phyloP scores from a whole-genome alignment of 2,113 vertebrate species.

The Cebus imitator region DNA sequence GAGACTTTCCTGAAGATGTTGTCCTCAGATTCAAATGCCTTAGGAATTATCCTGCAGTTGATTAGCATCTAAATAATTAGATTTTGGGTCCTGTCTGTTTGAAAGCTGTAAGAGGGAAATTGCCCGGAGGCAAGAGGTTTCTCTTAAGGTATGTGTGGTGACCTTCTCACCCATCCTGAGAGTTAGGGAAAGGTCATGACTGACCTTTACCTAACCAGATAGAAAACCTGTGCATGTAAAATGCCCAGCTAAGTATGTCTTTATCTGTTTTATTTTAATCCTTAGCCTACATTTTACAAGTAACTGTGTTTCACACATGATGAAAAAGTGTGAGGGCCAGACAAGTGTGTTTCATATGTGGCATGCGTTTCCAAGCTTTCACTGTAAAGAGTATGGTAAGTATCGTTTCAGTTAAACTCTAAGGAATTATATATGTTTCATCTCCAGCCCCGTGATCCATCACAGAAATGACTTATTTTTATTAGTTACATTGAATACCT shows the following conservation, averaged over 20 bases:
- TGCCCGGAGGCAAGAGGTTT: slow-evolving; percentile 85
- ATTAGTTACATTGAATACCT: background rate
- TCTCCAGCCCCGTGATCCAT: background rate
- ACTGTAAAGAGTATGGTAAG: background rate
- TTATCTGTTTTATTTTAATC: background rate
- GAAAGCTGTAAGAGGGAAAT: slow-evolving; percentile 88
- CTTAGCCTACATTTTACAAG: background rate
- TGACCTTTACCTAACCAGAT: slow-evolving; percentile 81
- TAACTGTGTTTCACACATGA: background rate
- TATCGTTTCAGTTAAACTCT: rapidly evolving
- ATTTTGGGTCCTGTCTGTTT: slow-evolving; percentile 90
- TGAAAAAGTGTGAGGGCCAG: background rate
- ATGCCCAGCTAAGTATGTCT: background rate
- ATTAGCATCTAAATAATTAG: slow-evolving; percentile 96
- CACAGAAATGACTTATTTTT: background rate
- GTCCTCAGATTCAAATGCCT: slow-evolving; percentile 77
- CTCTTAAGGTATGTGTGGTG: slow-evolving; percentile 77
- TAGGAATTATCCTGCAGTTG: slow-evolving; percentile 92
- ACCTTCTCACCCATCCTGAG: slow-evolving; percentile 85
- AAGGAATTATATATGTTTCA: background rate
- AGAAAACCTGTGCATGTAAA: slow-evolving; percentile 59
- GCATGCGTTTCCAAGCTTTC: background rate
- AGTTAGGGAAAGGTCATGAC: slow-evolving; percentile 81
- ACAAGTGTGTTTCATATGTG: background rate
- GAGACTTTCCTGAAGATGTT: slow-evolving; percentile 65